These are phyloP conservation scores for Daktulosphaira vitifoliae DNA, from an alignment of 1,140 invertebrate species.

Conservation along the genomic window DNA sequence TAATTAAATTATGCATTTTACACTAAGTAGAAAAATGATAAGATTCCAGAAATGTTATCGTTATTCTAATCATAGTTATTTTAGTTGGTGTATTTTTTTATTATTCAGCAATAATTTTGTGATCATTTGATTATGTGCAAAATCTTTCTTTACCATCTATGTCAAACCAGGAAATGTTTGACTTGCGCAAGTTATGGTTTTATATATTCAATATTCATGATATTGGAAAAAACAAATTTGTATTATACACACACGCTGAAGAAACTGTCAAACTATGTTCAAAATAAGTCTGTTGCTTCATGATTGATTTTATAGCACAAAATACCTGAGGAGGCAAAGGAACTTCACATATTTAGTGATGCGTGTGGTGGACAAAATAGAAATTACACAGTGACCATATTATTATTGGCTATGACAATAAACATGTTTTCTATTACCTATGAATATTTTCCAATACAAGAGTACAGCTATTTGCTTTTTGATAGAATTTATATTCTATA, in stretches of 20 bases:
- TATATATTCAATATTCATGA: slow-evolving; percentile 37
- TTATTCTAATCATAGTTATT: too few relatives aligned
- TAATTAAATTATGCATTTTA: too few relatives aligned
- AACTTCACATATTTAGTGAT: slow-evolving; percentile 11
- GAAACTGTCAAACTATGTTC: not conserved
- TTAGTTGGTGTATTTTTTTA: too few relatives aligned
- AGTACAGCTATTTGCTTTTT: slow-evolving; percentile 41
- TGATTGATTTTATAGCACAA: slow-evolving; percentile 1
- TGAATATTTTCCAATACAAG: slow-evolving; percentile 41
- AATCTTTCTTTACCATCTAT: too few relatives aligned
- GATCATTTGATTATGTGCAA: too few relatives aligned
- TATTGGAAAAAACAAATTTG: slow-evolving; percentile 35
- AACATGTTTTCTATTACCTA: slow-evolving; percentile 38
- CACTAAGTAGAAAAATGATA: too few relatives aligned
- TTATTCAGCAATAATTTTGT: too few relatives aligned
- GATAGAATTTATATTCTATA: slow-evolving; percentile 35
- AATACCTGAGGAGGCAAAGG: not conserved
- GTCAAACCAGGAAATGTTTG: slow-evolving; percentile 34
- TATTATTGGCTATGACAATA: slow-evolving; percentile 36
- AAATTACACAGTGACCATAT: slow-evolving; percentile 39
- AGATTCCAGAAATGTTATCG: too few relatives aligned
- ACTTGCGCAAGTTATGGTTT: slow-evolving; percentile 37
- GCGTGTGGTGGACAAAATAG: slow-evolving; percentile 33
- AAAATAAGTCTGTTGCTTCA: not conserved
- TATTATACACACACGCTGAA: slow-evolving; percentile 40